Base-by-base conservation (phyloP, 2,113 vertebrate genomes). In the Marcusenius ussheri region DNA sequence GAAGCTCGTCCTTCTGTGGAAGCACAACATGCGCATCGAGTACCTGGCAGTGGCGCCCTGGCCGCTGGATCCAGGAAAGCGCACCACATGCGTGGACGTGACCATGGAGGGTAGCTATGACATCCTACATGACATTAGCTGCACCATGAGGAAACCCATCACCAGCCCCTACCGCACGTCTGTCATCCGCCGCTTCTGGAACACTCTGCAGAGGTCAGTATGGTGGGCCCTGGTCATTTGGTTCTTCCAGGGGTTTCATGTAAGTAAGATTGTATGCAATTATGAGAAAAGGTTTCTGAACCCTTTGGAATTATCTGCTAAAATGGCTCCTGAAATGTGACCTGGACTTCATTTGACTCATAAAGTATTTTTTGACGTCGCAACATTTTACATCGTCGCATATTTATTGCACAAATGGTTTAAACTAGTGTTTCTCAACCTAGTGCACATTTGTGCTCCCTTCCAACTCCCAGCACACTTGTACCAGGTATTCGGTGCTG, bases 51-150 rank as follows among this genome's bases (percentile, higher is more conserved):
- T 96, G 10, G 96, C 98, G 0, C 94, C 97, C 2, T 99, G 98
- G 98, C 98, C 98, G 0, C 92, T 99, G 94, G 97, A 98, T 87
- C 94, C 93, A 0, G 90, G 92, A 24, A 96, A 96, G 86, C 97
- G 97, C 89, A 97, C 93, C 91, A 99, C 98, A 0, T 96, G 97
- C 94, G 98, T 99, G 91, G 98, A 99, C 93, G 98, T 99, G 92
- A 99, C 98, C 0, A 99, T 99, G 97, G 98, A 99, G 94, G 98
- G 98, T 6, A 98, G 98, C 94, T 99, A 99, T 51, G 98, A 99
- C 94, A 99, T 99, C 90, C 94, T 99, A 90, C 98, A 99, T 0
- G 98, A 99, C 90, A 98, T 99, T 93, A 99, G 98, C 93, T 99
- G 98, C 93, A 99, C 98, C 3, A 96, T 99, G 91, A 97, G 97